Evolutionary conservation across 2,888 invertebrate genomes (phyloP), one percentile per base, ranked within the genome.

Genomic region (Drosophila formosana): DNA sequence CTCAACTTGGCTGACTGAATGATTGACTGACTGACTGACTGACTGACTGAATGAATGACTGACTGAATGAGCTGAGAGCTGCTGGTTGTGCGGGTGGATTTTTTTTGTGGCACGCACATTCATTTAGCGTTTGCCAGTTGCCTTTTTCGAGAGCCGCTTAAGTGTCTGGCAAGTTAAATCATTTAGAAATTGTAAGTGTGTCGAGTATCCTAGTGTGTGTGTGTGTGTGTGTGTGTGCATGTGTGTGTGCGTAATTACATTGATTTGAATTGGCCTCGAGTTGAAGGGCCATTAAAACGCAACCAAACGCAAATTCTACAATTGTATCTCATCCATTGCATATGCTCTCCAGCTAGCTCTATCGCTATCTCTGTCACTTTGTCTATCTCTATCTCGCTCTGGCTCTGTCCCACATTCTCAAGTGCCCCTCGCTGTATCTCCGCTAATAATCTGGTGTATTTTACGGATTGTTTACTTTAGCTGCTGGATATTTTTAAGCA

Each of bases 151-250:
- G 73, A 61, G 60, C 34, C 25, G 47, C 58, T 75, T 43, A 76
- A 75, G 76, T 75, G 75, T 75, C 55, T 72, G 66, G 53, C 70
- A 76, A 76, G 76, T 78, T 70, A 66, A 78, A 78, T 73, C 76
- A 78, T 74, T 76, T 64, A 73, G 69, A 76, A 77, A 75, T 66
- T 75, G 53, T 62, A 11, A 26, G 50, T 58, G 30, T 43, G n/a
- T 5, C 18, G 28, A 34, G 32, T 37, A 18, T 18, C 18, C 18
- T 1, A 18, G 23, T 25, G n/a, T 55, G 30, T 55, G 30, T 25
- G 6, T 25, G 30, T 55, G 30, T 25, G 6, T 25, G 32, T 23
- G 30, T 56, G 9, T 34, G 11, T 43, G 5, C 32, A 13, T 64
- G 37, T 51, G 13, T 18, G 9, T 61, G 26, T 47, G 28, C 8